Evolutionary conservation across 2,797 vertebrate genomes (phyloP), one percentile per base, ranked within the genome.

Genomic region (Neopelma chrysocephalum): DNA sequence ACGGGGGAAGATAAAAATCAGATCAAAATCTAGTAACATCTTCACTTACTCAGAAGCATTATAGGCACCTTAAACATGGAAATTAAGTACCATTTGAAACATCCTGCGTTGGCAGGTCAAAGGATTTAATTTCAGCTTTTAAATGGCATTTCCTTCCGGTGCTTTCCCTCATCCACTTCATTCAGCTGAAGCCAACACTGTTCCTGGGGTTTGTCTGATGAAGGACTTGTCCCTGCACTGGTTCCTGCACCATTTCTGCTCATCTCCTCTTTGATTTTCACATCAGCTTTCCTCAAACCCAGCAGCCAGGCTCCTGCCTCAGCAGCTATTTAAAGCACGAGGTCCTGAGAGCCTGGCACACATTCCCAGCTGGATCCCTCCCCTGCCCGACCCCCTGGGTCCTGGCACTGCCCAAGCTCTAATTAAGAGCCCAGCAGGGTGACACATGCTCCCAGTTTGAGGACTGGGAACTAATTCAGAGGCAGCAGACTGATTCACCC

Each of bases 61-160:
- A 89, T 6, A 60, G 65, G 61, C 65, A 94, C 43, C 91, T 89
- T 22, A 48, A 62, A 66, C 57, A 13, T 50, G 81, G 69, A 87
- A 90, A 94, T 92, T 75, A 92, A 95, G 61, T 84, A 91, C 34
- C 89, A 23, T 66, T 94, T 87, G 91, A 91, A 89, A 61, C 75
- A 91, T 87, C 82, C 87, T 87, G 50, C 75, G 58, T 34, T 72
- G 89, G 66, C 94, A 94, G 91, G 73, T 95, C 94, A 82, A 84
- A 87, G 82, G 53, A 92, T 92, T 96, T 95, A 82, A 96, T 95
- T 96, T 95, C 87, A 92, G 84, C 57, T 84, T 89, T 81, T 89
- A 89, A 93, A 84, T 6, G 34, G 22, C 66, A 29, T 90, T 92
- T 91, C 84, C 78, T 91, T 90, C 93, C 17, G 10, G 57, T 71